Conservation (phyloP, 2,888 invertebrate species). For the Platycheirus rosarum region DNA sequence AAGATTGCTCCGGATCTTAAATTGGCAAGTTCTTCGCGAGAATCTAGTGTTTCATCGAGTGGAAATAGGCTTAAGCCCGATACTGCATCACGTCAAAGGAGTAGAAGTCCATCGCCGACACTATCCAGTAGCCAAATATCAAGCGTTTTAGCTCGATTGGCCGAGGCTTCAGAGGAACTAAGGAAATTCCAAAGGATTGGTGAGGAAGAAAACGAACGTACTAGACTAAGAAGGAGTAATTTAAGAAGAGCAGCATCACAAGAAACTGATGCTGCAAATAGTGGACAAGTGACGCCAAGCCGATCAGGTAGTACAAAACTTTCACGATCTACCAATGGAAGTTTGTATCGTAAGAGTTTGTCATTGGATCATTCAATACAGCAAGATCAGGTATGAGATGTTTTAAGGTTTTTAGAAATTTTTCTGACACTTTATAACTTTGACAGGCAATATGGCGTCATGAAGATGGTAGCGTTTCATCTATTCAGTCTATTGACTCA, state of each 20-base stretch:
- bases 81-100: conserved; percentile 77
- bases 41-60: conserved; percentile 77
- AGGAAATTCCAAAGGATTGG: conserved; percentile 83
- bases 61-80: conserved; percentile 80
- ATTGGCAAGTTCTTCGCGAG: conserved; percentile 77
- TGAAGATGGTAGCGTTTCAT: conserved; percentile 92
- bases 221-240: conserved; percentile 82
- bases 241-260: conserved; percentile 85
- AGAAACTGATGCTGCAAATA: conserved; percentile 85
- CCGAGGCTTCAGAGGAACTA: conserved; percentile 89
- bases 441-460: conserved; percentile 90
- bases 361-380: conserved; percentile 87
- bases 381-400: conserved; percentile 80
- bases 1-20: conserved; percentile 89
- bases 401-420: conserved; percentile 38
- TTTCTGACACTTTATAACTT: neutral
- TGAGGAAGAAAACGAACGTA: conserved; percentile 84
- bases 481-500: conserved; percentile 90
- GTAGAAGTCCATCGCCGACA: conserved; percentile 79
- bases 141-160: conserved; percentile 84
- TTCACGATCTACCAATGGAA: conserved; percentile 83
- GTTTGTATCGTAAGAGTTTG: conserved; percentile 87
- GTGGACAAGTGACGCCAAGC: conserved; percentile 80
- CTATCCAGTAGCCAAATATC: conserved; percentile 79
- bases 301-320: conserved; percentile 79